Conservation (phyloP, 2,113 vertebrate species). For the Phycodurus eques region DNA sequence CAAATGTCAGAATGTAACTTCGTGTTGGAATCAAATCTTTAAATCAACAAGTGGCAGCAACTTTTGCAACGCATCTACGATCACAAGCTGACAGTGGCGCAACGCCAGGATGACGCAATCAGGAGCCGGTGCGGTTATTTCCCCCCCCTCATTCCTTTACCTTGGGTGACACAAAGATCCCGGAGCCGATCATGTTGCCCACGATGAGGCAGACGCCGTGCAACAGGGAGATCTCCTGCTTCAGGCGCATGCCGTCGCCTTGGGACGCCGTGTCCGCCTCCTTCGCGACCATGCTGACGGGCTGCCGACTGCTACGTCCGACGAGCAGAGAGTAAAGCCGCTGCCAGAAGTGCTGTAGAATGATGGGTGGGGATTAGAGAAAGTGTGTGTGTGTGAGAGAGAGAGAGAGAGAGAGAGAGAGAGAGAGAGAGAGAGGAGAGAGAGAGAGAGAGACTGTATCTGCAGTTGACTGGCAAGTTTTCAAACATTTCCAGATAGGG, state of each 20-base stretch:
- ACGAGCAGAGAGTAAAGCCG: neutral
- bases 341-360: neutral
- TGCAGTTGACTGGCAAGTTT: neutral
- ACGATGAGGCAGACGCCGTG: slow-evolving; percentile 81
- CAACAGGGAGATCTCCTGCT: slow-evolving; percentile 81
- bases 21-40: neutral
- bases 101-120: neutral
- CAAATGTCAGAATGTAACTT: neutral
- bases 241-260: slow-evolving; percentile 60
- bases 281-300: slow-evolving; percentile 60
- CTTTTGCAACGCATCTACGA: neutral
- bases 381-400: neutral
- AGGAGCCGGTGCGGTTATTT: neutral
- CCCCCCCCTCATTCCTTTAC: slow-evolving; percentile 23
- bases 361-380: neutral
- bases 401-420: neutral
- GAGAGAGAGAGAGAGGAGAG: neutral
- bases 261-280: slow-evolving; percentile 45
- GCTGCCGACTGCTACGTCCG: neutral
- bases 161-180: slow-evolving; percentile 80
- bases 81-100: neutral
- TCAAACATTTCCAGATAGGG: too few relatives aligned
- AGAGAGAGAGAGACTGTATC: neutral
- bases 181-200: slow-evolving; percentile 82
- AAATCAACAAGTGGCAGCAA: neutral